Evolutionary conservation across 2,888 invertebrate genomes (phyloP).

Genomic region (Rhorus exstirpatorius): DNA sequence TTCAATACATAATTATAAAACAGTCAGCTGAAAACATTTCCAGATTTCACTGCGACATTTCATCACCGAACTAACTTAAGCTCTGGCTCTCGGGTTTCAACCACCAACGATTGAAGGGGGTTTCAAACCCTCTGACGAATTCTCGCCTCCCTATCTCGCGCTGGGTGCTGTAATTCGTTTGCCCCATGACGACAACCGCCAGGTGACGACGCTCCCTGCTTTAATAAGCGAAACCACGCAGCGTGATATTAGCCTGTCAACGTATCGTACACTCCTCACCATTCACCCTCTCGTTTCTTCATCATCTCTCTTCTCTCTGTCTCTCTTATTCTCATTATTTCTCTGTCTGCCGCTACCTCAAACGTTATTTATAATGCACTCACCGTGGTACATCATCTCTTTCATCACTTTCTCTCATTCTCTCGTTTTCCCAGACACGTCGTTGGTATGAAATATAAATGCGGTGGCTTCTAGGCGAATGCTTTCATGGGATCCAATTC

Average conservation of each 20-base stretch:
- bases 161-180: slow-evolving; percentile 59
- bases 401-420: slow-evolving; percentile 48
- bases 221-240: slow-evolving; percentile 81
- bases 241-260: slow-evolving; percentile 82
- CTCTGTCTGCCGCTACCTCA: slow-evolving; percentile 52
- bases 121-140: slow-evolving; percentile 57
- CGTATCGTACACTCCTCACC: slow-evolving; percentile 72
- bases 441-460: slow-evolving; percentile 30
- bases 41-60: slow-evolving; percentile 7
- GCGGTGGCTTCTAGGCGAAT: slow-evolving; percentile 6
- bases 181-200: slow-evolving; percentile 54
- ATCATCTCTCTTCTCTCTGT: slow-evolving; percentile 11
- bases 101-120: slow-evolving; percentile 8
- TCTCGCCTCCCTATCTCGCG: slow-evolving; percentile 23
- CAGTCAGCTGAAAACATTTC: background rate
- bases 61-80: slow-evolving; percentile 5
- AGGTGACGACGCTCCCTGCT: slow-evolving; percentile 70
- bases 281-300: slow-evolving; percentile 47
- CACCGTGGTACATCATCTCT: slow-evolving; percentile 56
- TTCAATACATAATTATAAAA: background rate
- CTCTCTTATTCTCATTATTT: slow-evolving; percentile 50
- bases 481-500: background rate
- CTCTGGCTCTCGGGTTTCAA: slow-evolving; percentile 26
- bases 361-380: slow-evolving; percentile 69
- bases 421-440: slow-evolving; percentile 35